These are phyloP conservation scores for Montipora cactus DNA, from an alignment of 64 coral and sea anemone genomes.

Conservation along the genomic window DNA sequence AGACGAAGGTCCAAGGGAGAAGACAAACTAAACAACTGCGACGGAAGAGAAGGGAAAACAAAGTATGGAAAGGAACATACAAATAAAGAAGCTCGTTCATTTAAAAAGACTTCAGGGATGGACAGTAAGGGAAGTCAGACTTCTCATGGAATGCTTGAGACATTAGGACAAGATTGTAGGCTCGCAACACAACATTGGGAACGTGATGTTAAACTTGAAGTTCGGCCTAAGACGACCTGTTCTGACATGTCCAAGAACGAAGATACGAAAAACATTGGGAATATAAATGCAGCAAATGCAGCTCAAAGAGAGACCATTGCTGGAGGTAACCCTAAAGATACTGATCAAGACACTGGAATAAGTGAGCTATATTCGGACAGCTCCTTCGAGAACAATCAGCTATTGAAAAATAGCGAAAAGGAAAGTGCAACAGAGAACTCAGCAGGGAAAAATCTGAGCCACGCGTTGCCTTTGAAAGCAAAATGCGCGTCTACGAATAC, in stretches of 20 bases:
- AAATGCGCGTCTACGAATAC: slow-evolving; percentile 27
- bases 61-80: not conserved
- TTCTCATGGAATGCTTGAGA: slow-evolving; percentile 30
- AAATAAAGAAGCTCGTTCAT: not conserved
- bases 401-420: not conserved
- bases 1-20: not conserved
- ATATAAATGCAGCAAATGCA: not conserved
- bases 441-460: not conserved
- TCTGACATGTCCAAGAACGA: not conserved
- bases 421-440: not conserved
- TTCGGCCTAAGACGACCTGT: not conserved
- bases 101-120: not conserved
- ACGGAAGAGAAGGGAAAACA: not conserved
- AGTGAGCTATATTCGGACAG: slow-evolving; percentile 76
- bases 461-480: not conserved
- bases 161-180: not conserved
- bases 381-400: slow-evolving; percentile 36
- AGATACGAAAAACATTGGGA: not conserved
- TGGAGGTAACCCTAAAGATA: slow-evolving; percentile 25
- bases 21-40: not conserved
- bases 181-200: not conserved
- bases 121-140: slow-evolving; percentile 44
- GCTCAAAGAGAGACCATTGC: not conserved
- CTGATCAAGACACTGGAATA: slow-evolving; percentile 68
- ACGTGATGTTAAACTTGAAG: too few species aligned